phyloP scores from a whole-genome alignment of 2,888 invertebrate species.

The Eilema caniola region DNA sequence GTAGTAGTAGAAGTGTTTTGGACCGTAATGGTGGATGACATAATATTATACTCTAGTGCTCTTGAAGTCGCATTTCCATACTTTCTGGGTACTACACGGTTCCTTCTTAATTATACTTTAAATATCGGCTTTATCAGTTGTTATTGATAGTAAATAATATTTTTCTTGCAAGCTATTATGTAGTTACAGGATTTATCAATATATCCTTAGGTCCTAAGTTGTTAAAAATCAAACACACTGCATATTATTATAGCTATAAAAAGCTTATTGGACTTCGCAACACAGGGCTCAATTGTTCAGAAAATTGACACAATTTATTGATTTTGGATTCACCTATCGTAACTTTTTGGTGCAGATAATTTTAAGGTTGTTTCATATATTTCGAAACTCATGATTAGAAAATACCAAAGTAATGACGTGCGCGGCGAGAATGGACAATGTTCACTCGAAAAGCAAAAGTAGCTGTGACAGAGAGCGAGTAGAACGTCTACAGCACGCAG shows the following conservation, averaged over 20 bases:
- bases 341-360: constrained; percentile 18
- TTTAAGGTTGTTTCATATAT: constrained; percentile 55
- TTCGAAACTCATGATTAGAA: constrained; percentile 70
- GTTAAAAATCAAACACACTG: no score
- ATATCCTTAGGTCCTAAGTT: not conserved
- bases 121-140: not conserved
- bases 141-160: not conserved
- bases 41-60: no score
- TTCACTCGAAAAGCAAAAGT: constrained; percentile 83
- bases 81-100: no score
- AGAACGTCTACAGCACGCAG: constrained; percentile 72
- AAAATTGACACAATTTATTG: not conserved
- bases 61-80: no score
- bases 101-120: not conserved
- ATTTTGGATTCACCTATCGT: not conserved
- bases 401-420: constrained; percentile 80
- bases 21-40: no score
- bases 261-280: not conserved
- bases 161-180: not conserved
- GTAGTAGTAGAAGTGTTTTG: no score
- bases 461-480: constrained; percentile 76
- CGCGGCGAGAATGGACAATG: constrained; percentile 76
- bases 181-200: not conserved
- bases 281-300: no score
- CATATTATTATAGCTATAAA: not conserved